Evolutionary conservation across 2,113 vertebrate genomes (phyloP).

Genomic region (Hypocryptadius cinnamomeus): DNA sequence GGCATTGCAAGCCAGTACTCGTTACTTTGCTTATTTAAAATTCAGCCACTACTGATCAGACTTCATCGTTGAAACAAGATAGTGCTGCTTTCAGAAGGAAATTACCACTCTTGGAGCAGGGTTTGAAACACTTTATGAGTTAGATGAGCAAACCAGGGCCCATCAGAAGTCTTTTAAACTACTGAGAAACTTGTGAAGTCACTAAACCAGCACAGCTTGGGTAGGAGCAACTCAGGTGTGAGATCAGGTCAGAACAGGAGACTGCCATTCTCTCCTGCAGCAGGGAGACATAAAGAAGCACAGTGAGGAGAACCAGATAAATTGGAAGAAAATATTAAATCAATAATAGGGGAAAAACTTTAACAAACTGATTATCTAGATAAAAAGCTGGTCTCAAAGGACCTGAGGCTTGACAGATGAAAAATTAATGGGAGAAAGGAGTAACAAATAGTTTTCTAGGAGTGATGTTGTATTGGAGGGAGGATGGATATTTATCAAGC

Average conservation of each 20-base stretch:
- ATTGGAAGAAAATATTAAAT: neutral
- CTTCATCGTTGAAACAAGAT: neutral
- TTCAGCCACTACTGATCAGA: neutral
- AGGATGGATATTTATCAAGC: neutral
- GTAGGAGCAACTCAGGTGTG: neutral
- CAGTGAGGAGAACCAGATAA: neutral
- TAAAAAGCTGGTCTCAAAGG: neutral
- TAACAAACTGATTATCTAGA: neutral
- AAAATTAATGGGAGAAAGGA: neutral
- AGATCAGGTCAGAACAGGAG: neutral
- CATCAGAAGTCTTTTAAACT: neutral
- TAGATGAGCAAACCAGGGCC: neutral
- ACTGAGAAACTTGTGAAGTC: neutral
- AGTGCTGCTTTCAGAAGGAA: neutral
- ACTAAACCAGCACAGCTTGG: neutral
- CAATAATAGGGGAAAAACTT: neutral
- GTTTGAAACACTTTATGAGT: neutral
- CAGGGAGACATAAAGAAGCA: neutral
- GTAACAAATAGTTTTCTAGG: neutral
- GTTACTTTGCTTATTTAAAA: neutral
- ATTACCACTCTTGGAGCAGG: neutral
- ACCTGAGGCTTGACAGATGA: neutral
- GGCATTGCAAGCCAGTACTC: rapidly evolving
- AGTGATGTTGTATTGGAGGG: neutral
- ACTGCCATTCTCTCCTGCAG: neutral